Base-by-base conservation (phyloP, 2,888 invertebrate genomes). In the Dorcus hopei region DNA sequence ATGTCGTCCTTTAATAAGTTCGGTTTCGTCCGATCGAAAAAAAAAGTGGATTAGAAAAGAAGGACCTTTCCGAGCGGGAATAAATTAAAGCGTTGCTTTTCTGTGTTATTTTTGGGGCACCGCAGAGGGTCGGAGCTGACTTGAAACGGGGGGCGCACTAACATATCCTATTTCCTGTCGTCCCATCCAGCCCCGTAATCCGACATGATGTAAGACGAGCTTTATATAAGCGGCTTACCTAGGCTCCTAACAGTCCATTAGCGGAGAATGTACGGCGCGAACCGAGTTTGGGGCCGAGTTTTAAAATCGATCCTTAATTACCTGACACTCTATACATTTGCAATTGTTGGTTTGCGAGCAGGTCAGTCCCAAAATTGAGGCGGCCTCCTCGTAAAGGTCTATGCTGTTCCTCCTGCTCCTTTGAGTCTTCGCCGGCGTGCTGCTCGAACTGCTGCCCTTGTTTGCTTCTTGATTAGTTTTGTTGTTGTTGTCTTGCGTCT, bases 301-400 rank as follows among this genome's bases (percentile, higher is more conserved):
- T 33, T 33, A 33, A 33, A 33, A 33, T 33, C 3, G 26, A 33
- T 33, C 26, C 9, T 41, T 4, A 6, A 11, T 59, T 65, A 77
- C 77, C 76, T 78, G 77, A 68, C 77, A 78, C 65, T 78, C 77
- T 72, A 78, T 71, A 65, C 77, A 78, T 65, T 75, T 76, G 68
- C 77, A 78, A 65, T 76, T 74, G 64, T 78, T 75, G 48, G 77
- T 78, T 67, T 77, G 74, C 52, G 75, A 71, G 62, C 77, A 78
- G 38, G 75, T 77, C 47, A 78, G 68, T 53, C 77, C 77, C 59
- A 78, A 68, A 57, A 78, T 78, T 11, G 77, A 69, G 33, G 77
- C 77, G 3, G 77, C 77, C 64, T 78, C 77, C 59, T 77, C 74
- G 66, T 78, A 78, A 7, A 78, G 67, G 56, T 77, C 77, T 69